A percentile compares a stretch with the other conserved stretches of the same genome.
phyloP scores from a whole-genome alignment of 2,888 invertebrate species.

The Drosophila nigritarsus region DNA sequence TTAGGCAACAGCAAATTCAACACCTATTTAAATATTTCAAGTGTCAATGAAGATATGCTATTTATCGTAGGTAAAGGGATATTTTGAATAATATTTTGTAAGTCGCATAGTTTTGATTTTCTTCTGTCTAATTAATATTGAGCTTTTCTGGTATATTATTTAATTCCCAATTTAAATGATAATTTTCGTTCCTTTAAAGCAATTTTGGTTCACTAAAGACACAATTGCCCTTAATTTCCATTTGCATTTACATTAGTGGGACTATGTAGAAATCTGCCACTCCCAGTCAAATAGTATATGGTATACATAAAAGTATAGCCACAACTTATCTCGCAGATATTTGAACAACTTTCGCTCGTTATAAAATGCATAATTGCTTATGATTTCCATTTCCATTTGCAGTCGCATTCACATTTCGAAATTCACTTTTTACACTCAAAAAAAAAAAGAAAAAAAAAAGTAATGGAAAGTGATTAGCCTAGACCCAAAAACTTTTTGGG shows the following conservation, averaged over 20 bases:
- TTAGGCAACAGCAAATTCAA: neutral
- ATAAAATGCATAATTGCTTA: neutral
- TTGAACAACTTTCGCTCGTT: conserved; percentile 6
- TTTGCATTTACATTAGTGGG: neutral
- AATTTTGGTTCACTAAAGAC: too few relatives aligned
- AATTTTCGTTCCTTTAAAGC: neutral
- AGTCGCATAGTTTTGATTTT: neutral
- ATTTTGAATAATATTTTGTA: neutral
- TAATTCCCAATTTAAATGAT: neutral
- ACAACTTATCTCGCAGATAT: conserved; percentile 5
- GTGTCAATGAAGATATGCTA: neutral
- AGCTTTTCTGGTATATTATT: too few relatives aligned
- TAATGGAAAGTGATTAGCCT: conserved; percentile 10
- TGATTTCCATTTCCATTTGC: conserved; percentile 3
- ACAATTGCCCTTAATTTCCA: neutral
- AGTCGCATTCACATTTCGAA: neutral
- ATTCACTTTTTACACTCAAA: conserved; percentile 3
- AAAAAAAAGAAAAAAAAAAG: neutral
- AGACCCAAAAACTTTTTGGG: conserved; percentile 17
- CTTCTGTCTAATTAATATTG: too few relatives aligned
- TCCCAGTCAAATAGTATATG: neutral
- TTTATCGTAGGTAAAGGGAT: neutral
- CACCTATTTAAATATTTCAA: neutral
- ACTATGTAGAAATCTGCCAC: neutral
- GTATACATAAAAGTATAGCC: neutral